Evolutionary conservation across 2,113 vertebrate species (phyloP).

Genomic region (Hyla sarda): DNA sequence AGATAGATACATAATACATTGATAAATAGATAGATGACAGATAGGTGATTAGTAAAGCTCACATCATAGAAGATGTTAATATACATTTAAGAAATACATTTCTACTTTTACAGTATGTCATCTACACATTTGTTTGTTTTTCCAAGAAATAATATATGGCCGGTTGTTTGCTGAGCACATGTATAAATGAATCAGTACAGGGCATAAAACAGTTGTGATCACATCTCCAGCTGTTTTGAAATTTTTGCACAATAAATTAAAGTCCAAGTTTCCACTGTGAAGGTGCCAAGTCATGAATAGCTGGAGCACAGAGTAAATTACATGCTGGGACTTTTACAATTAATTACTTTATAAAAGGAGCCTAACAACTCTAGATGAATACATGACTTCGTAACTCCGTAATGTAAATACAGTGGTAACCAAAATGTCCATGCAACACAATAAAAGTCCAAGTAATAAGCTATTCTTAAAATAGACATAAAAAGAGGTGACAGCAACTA

Average conservation of each 20-base stretch:
- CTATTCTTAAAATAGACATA: too few relatives aligned
- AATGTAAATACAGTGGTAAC: neutral
- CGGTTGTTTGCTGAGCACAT: conserved; percentile 43
- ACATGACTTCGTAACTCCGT: neutral
- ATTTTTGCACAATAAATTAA: conserved; percentile 53
- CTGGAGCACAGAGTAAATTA: conserved; percentile 40
- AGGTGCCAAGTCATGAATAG: conserved; percentile 46
- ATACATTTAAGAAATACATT: neutral
- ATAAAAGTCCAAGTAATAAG: neutral
- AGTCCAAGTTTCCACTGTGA: conserved; percentile 48
- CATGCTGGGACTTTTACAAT: conserved; percentile 44
- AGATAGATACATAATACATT: neutral
- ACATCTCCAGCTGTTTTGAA: conserved; percentile 44
- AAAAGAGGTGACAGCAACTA: too few relatives aligned
- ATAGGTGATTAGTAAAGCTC: neutral
- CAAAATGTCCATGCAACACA: neutral
- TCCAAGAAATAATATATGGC: conserved; percentile 21
- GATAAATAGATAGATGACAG: neutral
- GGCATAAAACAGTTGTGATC: conserved; percentile 54
- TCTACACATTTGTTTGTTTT: neutral
- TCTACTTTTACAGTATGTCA: conserved; percentile 1
- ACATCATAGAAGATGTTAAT: neutral
- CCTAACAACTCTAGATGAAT: conserved; percentile 25
- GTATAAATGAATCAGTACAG: conserved; percentile 38
- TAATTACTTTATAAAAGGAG: conserved; percentile 48